Conservation (phyloP, 2,888 invertebrate species). For the Macrophya alboannulata region DNA sequence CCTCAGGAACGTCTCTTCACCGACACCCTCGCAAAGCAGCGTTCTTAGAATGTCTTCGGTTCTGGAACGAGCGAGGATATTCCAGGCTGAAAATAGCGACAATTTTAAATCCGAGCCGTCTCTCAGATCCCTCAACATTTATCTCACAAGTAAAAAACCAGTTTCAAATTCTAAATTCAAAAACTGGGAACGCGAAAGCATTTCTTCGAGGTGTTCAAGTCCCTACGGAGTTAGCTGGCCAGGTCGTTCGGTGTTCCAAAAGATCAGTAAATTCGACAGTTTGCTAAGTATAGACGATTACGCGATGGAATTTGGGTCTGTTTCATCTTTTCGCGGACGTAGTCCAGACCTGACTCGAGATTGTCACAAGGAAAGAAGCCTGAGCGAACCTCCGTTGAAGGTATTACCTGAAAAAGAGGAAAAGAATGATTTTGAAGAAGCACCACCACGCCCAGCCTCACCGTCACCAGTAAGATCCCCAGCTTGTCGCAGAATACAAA, state of each 20-base stretch:
- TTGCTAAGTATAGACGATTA: slow-evolving; percentile 75
- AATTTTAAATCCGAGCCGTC: slow-evolving; percentile 82
- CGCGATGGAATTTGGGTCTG: slow-evolving; percentile 71
- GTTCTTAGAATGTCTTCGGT: slow-evolving; percentile 83
- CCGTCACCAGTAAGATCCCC: slow-evolving; percentile 85
- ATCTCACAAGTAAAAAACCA: slow-evolving; percentile 86
- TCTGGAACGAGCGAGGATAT: slow-evolving; percentile 86
- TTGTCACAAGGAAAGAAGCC: slow-evolving; percentile 82
- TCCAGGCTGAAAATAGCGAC: slow-evolving; percentile 82
- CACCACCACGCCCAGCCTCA: slow-evolving; percentile 80
- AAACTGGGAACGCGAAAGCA: slow-evolving; percentile 84
- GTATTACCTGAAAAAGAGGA: slow-evolving; percentile 70
- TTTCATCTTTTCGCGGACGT: slow-evolving; percentile 71
- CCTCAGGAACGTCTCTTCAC: slow-evolving; percentile 81
- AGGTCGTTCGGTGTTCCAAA: slow-evolving; percentile 79
- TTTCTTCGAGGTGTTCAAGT: slow-evolving; percentile 81
- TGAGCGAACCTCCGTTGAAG: slow-evolving; percentile 85
- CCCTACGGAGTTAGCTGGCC: slow-evolving; percentile 85
- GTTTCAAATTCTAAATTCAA: slow-evolving; percentile 89
- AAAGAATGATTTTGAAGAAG: slow-evolving; percentile 71
- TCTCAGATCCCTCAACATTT: slow-evolving; percentile 83
- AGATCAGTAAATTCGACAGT: slow-evolving; percentile 76
- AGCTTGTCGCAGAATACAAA: slow-evolving; percentile 85
- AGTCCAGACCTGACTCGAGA: slow-evolving; percentile 77
- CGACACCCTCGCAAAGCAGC: slow-evolving; percentile 75